Base-by-base conservation (phyloP, 2,797 vertebrate genomes). In the Emys orbicularis region DNA sequence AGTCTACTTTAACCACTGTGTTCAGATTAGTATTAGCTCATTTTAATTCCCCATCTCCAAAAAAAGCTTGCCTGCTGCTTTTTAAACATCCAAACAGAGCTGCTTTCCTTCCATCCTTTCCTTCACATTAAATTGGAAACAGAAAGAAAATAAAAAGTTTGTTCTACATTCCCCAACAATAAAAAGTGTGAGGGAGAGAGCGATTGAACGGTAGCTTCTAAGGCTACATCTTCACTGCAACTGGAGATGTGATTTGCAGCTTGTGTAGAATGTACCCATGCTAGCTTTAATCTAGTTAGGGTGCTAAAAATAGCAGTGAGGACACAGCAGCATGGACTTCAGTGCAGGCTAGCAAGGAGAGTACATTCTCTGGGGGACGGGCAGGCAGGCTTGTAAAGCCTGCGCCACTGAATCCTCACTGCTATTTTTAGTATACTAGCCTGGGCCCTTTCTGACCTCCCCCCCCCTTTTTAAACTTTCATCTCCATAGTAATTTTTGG, bases 21-120 rank as follows among this genome's bases (percentile, higher is more conserved):
- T 15, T 83, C 92, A 94, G 93, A 97, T 96, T 97, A 95, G 96
- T 97, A 96, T 96, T 97, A 93, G 95, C 89, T 96, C 95, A 41
- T 90, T 95, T 97, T 97, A 97, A 97, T 97, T 95, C 88, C 86
- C 95, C 93, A 56, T 84, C 95, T 97, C 90, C 15, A 95, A 97
- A 97, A 96, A 96, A 96, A 97, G 86, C 96, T 96, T 96, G 96
- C 98, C 92, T 96, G 95, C 97, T 95, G 97, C 98, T 96, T 98
- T 98, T 95, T 93, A 98, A 96, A 86, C 92, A 96, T 97, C 87
- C 92, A 98, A 96, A 98, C 96, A 97, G 96, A 96, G 96, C 94
- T 95, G 84, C 79, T 97, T 97, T 96, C 95, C 94, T 97, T 93
- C 96, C 89, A 92, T 96, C 95, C 95, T 97, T 94, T 97, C 97